Base-by-base conservation (phyloP, 1,140 invertebrate species). In the Rhopalosiphum maidis region DNA sequence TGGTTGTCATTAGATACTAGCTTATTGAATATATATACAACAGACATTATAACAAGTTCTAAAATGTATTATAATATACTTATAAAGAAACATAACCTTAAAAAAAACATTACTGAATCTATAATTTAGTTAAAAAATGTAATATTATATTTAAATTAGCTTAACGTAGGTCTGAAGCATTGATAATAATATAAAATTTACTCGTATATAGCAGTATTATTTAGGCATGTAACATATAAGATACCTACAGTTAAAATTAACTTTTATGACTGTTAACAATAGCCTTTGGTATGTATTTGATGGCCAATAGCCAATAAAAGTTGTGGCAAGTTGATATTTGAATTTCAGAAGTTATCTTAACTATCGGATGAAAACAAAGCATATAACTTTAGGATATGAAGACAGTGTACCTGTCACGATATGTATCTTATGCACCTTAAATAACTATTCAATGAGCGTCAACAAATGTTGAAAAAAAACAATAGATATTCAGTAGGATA, bases 181-280 rank as follows among this genome's bases (percentile, higher is more conserved):
- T 5, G 30, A 77, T 77, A 77, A 22, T 77, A 77, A 22, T 77
- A 77, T 4, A 77, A 15, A 7, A n/a, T 68, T 15, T 18, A n/a
- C 4, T 77, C 0, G 6, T 43, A 9, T 21, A 88, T 88, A 1
- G 21, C 35, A 23, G 9, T 23, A 55, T 68, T 68, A 68, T 35
- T 68, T n/a, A n/a, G 25, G 37, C 15, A 43, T 68, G 54, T 90
- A 43, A 90, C 4, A 25, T 1, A 68, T 68, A 43, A 43, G 11
- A 68, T 90, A 90, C 89, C 89, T 90, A 35, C 9, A 68, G 55
- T 90, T 90, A 90, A 90, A 90, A 68, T 90, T 90, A 90, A 90
- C 89, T 90, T 90, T 90, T n/a, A 68, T 60, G 55, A 46, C 25
- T 43, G 23, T 90, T 68, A 90, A 90, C 89, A 89, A 89, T 89